Percentiles rank a stretch among this genome's conserved stretches.
These are phyloP conservation scores for Yponomeuta plumbellus DNA, from an alignment of 2,888 invertebrate genomes.

Conservation along the genomic window DNA sequence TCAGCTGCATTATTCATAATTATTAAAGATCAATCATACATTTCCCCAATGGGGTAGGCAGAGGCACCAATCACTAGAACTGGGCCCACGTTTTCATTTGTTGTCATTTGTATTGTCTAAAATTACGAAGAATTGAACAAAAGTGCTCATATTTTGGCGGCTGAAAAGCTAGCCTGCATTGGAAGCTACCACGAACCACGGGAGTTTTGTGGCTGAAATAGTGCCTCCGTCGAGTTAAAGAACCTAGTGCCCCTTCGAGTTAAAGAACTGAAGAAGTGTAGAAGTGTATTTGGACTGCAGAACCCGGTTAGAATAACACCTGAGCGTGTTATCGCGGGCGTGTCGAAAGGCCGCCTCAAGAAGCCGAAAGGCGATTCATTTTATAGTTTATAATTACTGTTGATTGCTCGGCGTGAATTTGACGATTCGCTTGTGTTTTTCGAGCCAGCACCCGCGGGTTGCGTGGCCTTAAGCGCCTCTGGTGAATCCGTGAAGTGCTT, in stretches of 20 bases:
- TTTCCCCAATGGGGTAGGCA: no score
- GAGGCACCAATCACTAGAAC: no score
- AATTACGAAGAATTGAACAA: no score
- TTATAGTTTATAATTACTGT: slow-evolving; percentile 73
- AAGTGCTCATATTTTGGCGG: no score
- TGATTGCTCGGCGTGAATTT: slow-evolving; percentile 42
- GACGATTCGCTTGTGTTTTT: slow-evolving; percentile 14
- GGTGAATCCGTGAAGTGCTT: background rate
- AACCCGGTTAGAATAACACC: background rate
- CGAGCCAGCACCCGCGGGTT: background rate
- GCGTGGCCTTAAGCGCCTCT: background rate
- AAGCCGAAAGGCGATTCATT: slow-evolving; percentile 67
- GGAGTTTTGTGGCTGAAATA: background rate
- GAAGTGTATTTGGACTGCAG: background rate
- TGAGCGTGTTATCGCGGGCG: slow-evolving; percentile 25
- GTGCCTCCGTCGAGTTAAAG: background rate
- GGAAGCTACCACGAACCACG: no score
- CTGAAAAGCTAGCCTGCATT: no score
- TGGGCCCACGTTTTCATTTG: no score
- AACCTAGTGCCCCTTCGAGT: background rate
- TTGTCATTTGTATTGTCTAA: no score
- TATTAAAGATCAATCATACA: no score
- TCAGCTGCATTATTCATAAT: no score
- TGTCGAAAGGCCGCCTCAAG: slow-evolving; percentile 68
- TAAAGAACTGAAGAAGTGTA: background rate